Conservation (phyloP, 2,797 vertebrate species). For the Oceanodroma leucorhoa region DNA sequence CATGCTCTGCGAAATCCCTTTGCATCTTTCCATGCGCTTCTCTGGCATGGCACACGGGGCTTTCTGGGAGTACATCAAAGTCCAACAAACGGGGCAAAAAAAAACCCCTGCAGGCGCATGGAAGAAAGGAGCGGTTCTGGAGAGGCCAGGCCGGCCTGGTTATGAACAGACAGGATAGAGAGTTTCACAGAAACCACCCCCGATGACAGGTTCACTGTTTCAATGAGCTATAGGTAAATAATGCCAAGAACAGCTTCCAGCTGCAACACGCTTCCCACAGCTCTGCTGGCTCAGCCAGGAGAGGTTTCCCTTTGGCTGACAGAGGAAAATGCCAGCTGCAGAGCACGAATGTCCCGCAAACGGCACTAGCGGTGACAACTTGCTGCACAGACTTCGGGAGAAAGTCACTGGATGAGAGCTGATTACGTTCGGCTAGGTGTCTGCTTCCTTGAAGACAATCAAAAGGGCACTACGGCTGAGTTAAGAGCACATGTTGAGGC, state of each 20-base stretch:
- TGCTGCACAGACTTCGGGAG: neutral
- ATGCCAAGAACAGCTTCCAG: neutral
- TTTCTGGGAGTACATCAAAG: neutral
- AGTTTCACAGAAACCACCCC: neutral
- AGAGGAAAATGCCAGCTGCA: neutral
- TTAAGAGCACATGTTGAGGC: neutral
- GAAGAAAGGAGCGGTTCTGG: neutral
- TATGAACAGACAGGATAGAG: fast-evolving
- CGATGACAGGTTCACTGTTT: neutral
- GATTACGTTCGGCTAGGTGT: neutral
- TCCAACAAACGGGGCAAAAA: neutral
- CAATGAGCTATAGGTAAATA: neutral
- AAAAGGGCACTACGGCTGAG: neutral
- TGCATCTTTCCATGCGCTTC: neutral
- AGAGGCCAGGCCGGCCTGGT: neutral
- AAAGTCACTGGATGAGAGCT: neutral
- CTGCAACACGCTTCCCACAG: fast-evolving
- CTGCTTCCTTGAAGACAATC: neutral
- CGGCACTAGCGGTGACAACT: neutral
- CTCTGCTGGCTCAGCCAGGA: neutral
- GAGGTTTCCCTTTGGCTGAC: neutral
- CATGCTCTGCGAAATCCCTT: neutral
- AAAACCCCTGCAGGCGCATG: fast-evolving
- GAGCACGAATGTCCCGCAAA: neutral
- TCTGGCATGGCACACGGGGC: fast-evolving